A percentile compares a stretch with the other conserved stretches of the same genome.
Conservation (phyloP, 2,797 vertebrate species). For the Philypnodon macrostomus region DNA sequence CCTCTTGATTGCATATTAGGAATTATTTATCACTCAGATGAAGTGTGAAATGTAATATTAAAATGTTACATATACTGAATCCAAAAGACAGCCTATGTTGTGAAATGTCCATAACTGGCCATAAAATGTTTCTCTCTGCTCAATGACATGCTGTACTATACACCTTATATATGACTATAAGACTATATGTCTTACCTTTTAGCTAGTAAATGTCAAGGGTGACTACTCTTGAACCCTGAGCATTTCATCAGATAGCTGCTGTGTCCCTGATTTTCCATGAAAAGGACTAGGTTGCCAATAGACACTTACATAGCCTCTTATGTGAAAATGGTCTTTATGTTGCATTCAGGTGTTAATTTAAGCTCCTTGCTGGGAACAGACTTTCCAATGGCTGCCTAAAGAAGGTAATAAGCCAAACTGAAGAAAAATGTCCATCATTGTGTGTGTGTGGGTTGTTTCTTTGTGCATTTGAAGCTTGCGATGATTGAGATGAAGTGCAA, state of each 20-base stretch:
- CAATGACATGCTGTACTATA: constrained; percentile 43
- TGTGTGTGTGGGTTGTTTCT: constrained; percentile 24
- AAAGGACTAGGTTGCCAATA: constrained; percentile 67
- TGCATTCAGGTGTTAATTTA: constrained; percentile 68
- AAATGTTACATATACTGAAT: too few relatives aligned
- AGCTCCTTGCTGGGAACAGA: constrained; percentile 49
- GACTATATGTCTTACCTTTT: constrained; percentile 28
- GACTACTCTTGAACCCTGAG: constrained; percentile 47
- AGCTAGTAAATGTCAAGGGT: constrained; percentile 58
- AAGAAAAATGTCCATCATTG: constrained; percentile 49
- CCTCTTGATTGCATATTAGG: too few relatives aligned
- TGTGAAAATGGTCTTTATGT: constrained; percentile 47
- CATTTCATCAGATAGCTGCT: constrained; percentile 32
- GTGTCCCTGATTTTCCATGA: constrained; percentile 16
- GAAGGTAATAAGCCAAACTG: constrained; percentile 45
- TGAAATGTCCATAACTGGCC: neutral
- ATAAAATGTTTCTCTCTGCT: constrained; percentile 16
- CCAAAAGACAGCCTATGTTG: neutral
- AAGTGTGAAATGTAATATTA: too few relatives aligned
- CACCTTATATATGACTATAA: too few relatives aligned
- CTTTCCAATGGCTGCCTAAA: constrained; percentile 41
- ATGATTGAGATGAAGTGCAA: constrained; percentile 19
- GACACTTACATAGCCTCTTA: constrained; percentile 40
- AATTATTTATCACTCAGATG: too few relatives aligned
- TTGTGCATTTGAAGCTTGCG: constrained; percentile 24